Conservation (phyloP, 1,140 invertebrate species). For the Drosophila murphyi region DNA sequence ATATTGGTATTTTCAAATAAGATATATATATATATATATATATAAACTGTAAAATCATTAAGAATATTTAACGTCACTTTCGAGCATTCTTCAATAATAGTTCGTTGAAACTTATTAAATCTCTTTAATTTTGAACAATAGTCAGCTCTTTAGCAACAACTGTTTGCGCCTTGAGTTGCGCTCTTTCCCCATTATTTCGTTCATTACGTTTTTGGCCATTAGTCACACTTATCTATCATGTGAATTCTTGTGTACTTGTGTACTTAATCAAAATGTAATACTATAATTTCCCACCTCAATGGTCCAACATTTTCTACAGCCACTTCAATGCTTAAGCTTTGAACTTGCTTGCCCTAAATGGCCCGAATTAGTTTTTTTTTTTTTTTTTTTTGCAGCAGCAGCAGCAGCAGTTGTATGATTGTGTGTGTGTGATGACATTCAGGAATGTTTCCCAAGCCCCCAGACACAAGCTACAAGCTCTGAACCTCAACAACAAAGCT, state of each 20-base stretch:
- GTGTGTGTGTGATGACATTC: constrained; percentile 45
- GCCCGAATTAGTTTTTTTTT: constrained; percentile 46
- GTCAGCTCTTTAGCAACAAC: background rate
- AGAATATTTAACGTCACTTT: too few species aligned
- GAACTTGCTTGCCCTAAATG: constrained; percentile 54
- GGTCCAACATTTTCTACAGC: constrained; percentile 29
- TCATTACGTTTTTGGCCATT: constrained; percentile 1
- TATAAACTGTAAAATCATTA: too few species aligned
- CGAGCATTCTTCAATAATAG: too few species aligned
- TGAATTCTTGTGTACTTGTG: constrained; percentile 18
- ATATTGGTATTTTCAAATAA: too few species aligned
- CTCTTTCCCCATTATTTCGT: background rate
- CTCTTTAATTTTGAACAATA: too few species aligned
- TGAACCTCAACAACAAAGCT: constrained; percentile 45
- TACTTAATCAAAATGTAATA: constrained; percentile 47
- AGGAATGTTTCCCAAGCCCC: constrained; percentile 52
- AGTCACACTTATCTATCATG: constrained; percentile 18
- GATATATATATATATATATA: too few species aligned
- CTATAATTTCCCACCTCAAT: constrained; percentile 32
- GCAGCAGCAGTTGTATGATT: constrained; percentile 9
- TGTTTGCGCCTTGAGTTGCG: background rate
- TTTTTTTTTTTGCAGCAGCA: too few species aligned
- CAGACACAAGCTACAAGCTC: constrained; percentile 38
- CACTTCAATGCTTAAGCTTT: constrained; percentile 39
- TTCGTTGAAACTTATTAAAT: too few species aligned